These are phyloP conservation scores for Enteromius treurensis DNA, from an alignment of 2,797 vertebrate genomes.

Conservation along the genomic window DNA sequence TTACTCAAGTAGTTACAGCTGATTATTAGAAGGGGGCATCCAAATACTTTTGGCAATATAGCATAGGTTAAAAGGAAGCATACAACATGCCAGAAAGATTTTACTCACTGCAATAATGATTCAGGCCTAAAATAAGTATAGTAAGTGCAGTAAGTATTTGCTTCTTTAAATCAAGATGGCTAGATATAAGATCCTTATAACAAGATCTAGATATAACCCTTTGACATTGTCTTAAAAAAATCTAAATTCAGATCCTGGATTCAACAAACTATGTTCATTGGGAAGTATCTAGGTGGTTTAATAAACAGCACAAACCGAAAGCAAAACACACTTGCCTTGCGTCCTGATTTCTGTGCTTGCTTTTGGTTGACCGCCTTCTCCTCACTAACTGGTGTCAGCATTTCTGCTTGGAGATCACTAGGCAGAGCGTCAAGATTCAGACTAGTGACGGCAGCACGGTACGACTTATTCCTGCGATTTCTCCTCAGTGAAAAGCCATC, in stretches of 20 bases:
- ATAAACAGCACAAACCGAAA: not conserved
- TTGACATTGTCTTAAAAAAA: too few species aligned
- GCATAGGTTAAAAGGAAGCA: not conserved
- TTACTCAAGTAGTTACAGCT: too few species aligned
- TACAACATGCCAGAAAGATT: not conserved
- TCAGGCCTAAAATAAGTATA: not conserved
- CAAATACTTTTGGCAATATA: too few species aligned
- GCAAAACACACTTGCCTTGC: conserved; percentile 67
- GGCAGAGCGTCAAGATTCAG: conserved; percentile 55
- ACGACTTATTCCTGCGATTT: conserved; percentile 91
- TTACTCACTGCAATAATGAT: not conserved
- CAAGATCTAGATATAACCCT: not conserved
- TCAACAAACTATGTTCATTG: not conserved
- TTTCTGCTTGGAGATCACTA: not conserved
- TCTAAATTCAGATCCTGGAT: not conserved
- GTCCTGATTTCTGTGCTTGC: conserved; percentile 58
- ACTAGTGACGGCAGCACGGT: conserved; percentile 86
- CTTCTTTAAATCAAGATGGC: too few species aligned
- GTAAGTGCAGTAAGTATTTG: too few species aligned
- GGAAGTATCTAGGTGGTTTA: not conserved
- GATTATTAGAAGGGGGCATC: too few species aligned
- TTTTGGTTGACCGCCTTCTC: conserved; percentile 62
- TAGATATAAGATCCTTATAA: too few species aligned
- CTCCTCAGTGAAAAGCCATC: conserved; percentile 73
- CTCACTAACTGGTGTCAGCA: conserved; percentile 74